Evolutionary conservation across 2,888 invertebrate genomes (phyloP), one percentile per base, ranked within the genome.

Genomic region (Allolobophora icterica): DNA sequence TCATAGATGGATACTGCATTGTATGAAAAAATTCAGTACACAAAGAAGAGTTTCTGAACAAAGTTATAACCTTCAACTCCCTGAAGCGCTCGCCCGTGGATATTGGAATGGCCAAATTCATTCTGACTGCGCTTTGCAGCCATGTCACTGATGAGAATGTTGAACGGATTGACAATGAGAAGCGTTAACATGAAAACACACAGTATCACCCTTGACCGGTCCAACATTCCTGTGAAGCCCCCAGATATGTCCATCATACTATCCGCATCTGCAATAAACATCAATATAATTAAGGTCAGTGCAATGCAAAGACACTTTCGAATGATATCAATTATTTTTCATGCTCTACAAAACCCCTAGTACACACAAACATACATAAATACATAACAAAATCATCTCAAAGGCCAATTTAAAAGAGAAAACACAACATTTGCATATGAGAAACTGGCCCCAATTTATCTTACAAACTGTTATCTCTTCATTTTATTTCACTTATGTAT

Each of bases 131-230:
- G 52, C 90, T n/a, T 71, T 33, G 42, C 40, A 89, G 45, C 38
- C 89, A 42, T 52, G 52, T 52, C 89, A 15, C 89, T 52, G 21
- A 97, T 95, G 91, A 97, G 96, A 11, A 96, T 95, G 92, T 97
- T 97, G 94, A 99, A 97, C 6, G 99, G 99, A 96, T 99, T 99
- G 94, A 98, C 97, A 0, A 97, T 97, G 92, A 99, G 95, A 58
- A 99, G 96, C 21, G 97, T 97, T 91, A 99, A 96, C 97, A 99
- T 97, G 94, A 99, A 97, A 94, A 98, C 97, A 95, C 98, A 99
- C 87, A 99, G 95, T 0, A 97, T 97, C 93, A 99, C 96, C 19
- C 98, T 97, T 0, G 98, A 97, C 94, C 98, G 97, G 94, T 98
- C 98, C 92, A 97, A 96, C 97, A 98, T 98, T 90, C 98, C 92